Evolutionary conservation across 2,113 vertebrate species (phyloP).

Genomic region (Onychostruthus taczanowskii): DNA sequence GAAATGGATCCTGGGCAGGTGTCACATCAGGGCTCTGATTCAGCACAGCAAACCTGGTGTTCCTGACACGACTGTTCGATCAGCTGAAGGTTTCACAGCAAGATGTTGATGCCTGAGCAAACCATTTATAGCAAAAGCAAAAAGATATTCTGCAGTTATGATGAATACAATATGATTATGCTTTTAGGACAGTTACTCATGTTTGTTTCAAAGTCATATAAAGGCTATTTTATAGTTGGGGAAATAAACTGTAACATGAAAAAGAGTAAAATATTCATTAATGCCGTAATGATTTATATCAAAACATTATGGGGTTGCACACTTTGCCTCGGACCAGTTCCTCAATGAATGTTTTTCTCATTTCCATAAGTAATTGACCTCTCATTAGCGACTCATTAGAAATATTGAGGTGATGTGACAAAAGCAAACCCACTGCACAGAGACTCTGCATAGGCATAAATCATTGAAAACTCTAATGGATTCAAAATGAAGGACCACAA

Average conservation of each 20-base stretch:
- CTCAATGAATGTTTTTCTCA: conserved; percentile 53
- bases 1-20: not conserved
- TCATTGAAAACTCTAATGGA: conserved; percentile 58
- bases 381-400: conserved; percentile 70
- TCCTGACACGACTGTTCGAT: not conserved
- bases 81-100: not conserved
- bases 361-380: conserved; percentile 74
- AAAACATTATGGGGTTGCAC: conserved; percentile 45
- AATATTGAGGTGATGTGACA: conserved; percentile 66
- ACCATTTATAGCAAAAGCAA: not conserved
- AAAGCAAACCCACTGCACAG: conserved; percentile 54
- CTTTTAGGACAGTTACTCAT: not conserved
- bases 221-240: not conserved
- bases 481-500: conserved; percentile 42
- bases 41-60: not conserved
- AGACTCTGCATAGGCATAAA: conserved; percentile 45
- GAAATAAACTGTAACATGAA: conserved; percentile 45
- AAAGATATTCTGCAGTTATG: not conserved
- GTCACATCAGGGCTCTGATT: not conserved
- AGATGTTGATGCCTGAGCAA: not conserved
- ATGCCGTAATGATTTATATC: conserved; percentile 60
- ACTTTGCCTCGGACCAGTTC: conserved; percentile 43
- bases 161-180: not conserved
- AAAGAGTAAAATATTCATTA: conserved; percentile 55
- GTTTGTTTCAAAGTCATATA: not conserved